Evolutionary conservation across 2,113 vertebrate species (phyloP).

Genomic region (Neolamprologus tretocephalus): DNA sequence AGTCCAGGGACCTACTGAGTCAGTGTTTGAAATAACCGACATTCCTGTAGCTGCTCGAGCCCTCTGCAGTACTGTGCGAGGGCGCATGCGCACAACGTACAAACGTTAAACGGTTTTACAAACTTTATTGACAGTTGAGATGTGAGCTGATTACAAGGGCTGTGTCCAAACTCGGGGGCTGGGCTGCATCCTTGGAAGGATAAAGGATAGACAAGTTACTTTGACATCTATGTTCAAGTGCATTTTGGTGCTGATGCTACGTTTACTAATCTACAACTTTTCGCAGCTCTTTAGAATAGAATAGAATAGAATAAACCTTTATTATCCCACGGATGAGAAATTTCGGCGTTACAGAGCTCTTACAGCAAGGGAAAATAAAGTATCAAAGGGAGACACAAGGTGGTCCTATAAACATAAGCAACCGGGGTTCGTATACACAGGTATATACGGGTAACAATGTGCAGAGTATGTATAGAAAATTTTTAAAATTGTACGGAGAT

Average conservation of each 20-base stretch:
- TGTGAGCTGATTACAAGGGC: not conserved
- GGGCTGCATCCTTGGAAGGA: not conserved
- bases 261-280: not conserved
- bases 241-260: not conserved
- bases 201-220: not conserved
- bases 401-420: not conserved
- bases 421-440: not conserved
- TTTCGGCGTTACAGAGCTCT: not conserved
- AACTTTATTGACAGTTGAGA: conserved; percentile 27
- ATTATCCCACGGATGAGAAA: not conserved
- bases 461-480: not conserved
- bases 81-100: conserved; percentile 19
- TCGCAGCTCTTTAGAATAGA: not conserved
- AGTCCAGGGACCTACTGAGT: not conserved
- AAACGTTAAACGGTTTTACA: not conserved
- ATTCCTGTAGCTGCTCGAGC: not conserved
- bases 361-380: not conserved
- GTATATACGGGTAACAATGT: not conserved
- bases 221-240: not conserved
- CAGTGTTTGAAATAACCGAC: not conserved
- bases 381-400: not conserved
- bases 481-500: not conserved
- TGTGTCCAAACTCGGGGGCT: not conserved
- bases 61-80: not conserved
- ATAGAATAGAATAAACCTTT: not conserved